Percentiles rank a stretch among this genome's conserved stretches.
Conservation (phyloP, 1,140 invertebrate species). For the Microplitis mediator region DNA sequence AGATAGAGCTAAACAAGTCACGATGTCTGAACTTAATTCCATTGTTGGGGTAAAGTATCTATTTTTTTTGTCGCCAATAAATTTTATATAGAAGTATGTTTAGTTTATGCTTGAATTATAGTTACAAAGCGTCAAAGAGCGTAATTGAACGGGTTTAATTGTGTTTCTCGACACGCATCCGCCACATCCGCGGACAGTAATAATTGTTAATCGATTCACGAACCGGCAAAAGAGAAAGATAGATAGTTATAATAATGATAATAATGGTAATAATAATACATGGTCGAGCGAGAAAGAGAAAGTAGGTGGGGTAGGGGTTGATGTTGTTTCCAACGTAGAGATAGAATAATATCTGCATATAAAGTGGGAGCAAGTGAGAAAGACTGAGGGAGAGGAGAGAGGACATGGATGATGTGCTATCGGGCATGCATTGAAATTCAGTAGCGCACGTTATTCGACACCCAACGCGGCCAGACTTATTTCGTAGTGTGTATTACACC, state of each 20-base stretch:
- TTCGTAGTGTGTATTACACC: constrained; percentile 48
- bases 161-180: constrained; percentile 34
- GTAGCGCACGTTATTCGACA: constrained; percentile 40
- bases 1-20: constrained; percentile 94
- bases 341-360: not conserved
- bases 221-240: constrained; percentile 22
- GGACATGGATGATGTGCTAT: constrained; percentile 25
- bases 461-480: constrained; percentile 45
- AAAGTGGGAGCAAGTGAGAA: not conserved
- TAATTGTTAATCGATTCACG: constrained; percentile 42
- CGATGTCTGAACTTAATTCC: constrained; percentile 90
- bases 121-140: not conserved
- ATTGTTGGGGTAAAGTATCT: constrained; percentile 80
- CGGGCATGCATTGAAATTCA: constrained; percentile 41
- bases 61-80: not conserved
- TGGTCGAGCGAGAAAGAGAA: not conserved
- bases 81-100: not conserved
- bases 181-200: constrained; percentile 37
- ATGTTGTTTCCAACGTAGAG: no score
- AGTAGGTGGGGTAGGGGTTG: not conserved
- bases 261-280: not conserved
- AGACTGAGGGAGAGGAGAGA: not conserved
- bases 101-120: not conserved
- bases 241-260: not conserved
- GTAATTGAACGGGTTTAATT: constrained; percentile 36